Conservation (phyloP, 2,888 invertebrate species). For the Marasmarcha lunaedactyla region DNA sequence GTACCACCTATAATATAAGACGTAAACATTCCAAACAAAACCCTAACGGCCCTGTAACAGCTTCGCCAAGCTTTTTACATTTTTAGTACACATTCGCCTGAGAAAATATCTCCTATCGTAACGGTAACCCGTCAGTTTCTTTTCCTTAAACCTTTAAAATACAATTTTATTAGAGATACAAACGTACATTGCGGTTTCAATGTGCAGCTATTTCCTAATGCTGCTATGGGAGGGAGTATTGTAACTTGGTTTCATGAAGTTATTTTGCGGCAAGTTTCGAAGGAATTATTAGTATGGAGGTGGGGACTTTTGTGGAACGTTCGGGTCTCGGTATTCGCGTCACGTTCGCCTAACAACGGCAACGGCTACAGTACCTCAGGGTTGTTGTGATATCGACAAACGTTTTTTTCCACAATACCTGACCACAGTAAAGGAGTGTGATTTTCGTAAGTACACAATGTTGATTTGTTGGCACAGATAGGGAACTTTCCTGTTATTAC, state of each 20-base stretch:
- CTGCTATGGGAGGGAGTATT: no score
- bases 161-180: not conserved
- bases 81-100: slow-evolving; percentile 48
- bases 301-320: not conserved
- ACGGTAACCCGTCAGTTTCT: slow-evolving; percentile 33
- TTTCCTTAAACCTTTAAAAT: not conserved
- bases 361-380: slow-evolving; percentile 52
- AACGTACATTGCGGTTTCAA: not conserved
- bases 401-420: slow-evolving; percentile 60
- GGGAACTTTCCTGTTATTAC: not conserved
- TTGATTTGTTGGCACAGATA: slow-evolving; percentile 1
- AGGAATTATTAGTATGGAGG: not conserved
- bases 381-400: slow-evolving; percentile 61
- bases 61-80: slow-evolving; percentile 47
- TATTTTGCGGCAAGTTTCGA: not conserved
- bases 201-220: not conserved
- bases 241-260: no score
- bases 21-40: not conserved
- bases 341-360: slow-evolving; percentile 58
- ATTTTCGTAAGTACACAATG: slow-evolving; percentile 30
- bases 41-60: slow-evolving; percentile 1
- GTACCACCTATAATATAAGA: not conserved
- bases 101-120: slow-evolving; percentile 57
- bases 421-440: slow-evolving; percentile 45
- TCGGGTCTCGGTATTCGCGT: slow-evolving; percentile 28